Percentiles rank a stretch among this genome's conserved stretches.
phyloP scores from a whole-genome alignment of 2,797 vertebrate species.

The Micropoecilia bifurca region DNA sequence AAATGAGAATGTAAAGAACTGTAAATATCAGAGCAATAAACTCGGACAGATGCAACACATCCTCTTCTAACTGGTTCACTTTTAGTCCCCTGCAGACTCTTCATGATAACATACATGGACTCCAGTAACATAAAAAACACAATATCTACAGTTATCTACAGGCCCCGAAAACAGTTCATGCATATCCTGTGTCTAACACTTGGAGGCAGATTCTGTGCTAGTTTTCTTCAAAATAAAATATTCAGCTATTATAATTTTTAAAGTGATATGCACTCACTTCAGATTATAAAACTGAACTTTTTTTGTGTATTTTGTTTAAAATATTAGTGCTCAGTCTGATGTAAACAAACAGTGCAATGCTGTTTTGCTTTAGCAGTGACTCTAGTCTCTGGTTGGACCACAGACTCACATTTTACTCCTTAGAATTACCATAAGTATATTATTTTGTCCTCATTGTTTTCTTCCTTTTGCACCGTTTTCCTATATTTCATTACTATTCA shows the following conservation, averaged over 20 bases:
- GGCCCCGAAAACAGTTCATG: background rate
- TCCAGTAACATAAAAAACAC: slow-evolving; percentile 11
- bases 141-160: background rate
- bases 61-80: slow-evolving; percentile 13
- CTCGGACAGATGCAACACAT: slow-evolving; percentile 1
- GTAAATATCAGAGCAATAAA: background rate
- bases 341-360: too few relatives aligned
- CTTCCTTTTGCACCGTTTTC: background rate
- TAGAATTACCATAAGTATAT: background rate
- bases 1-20: background rate
- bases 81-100: slow-evolving; percentile 29
- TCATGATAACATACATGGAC: slow-evolving; percentile 41
- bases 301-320: too few relatives aligned
- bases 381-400: too few relatives aligned
- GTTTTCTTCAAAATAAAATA: background rate
- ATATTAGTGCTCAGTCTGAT: too few relatives aligned
- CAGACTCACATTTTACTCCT: background rate
- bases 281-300: too few relatives aligned
- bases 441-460: background rate
- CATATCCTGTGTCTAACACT: background rate
- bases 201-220: background rate
- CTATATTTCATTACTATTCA: background rate
- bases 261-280: background rate
- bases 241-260: background rate
- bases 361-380: too few relatives aligned